A percentile compares a stretch with the other conserved stretches of the same genome.
These are phyloP conservation scores for Podarcis lilfordi DNA, from an alignment of 2,797 vertebrate species.

Conservation along the genomic window DNA sequence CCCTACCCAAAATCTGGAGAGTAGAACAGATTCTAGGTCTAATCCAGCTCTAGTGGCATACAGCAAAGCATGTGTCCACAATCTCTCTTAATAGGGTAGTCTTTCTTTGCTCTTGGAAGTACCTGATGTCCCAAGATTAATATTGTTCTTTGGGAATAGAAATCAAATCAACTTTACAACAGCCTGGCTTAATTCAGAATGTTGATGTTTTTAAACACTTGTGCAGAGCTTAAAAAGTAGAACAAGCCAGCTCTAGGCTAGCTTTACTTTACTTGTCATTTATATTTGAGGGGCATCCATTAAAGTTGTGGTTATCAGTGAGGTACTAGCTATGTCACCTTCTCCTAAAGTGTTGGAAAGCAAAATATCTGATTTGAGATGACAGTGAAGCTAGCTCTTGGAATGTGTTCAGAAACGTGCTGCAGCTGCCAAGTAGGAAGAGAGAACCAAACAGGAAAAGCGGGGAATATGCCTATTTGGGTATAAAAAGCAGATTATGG, in stretches of 20 bases:
- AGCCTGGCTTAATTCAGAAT: not conserved
- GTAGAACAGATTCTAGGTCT: not conserved
- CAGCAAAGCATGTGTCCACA: not conserved
- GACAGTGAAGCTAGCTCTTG: not conserved
- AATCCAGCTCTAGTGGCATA: not conserved
- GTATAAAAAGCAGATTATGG: no score
- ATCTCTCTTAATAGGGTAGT: not conserved
- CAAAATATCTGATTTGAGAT: constrained; percentile 28
- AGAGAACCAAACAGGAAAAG: not conserved
- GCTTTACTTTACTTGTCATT: not conserved
- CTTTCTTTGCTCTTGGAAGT: not conserved
- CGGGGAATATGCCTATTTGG: not conserved
- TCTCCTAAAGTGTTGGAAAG: not conserved
- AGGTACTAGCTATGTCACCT: not conserved
- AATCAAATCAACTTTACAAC: not conserved
- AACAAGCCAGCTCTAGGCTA: not conserved
- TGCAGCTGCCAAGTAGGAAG: not conserved
- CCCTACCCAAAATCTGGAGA: not conserved
- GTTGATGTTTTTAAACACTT: not conserved
- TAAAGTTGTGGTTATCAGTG: not conserved
- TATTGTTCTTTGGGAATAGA: not conserved
- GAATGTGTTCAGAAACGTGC: not conserved
- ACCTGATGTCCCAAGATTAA: not conserved
- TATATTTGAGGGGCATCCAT: not conserved
- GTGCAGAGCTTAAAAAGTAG: not conserved